Base-by-base conservation (phyloP, 2,888 invertebrate genomes). In the Volucella inanis region DNA sequence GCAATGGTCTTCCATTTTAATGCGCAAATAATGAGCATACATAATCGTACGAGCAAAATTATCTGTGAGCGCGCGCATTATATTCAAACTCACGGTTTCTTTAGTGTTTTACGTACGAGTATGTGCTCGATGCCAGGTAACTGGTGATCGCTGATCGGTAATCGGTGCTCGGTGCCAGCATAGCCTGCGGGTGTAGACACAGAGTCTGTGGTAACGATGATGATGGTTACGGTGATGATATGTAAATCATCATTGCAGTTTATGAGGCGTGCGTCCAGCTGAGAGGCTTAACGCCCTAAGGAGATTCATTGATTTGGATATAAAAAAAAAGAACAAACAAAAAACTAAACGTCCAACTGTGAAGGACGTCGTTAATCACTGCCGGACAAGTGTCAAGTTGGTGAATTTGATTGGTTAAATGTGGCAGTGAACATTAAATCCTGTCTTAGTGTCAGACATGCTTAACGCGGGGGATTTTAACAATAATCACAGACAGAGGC, bases 291-390 rank as follows among this genome's bases (percentile, higher is more conserved):
- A 67, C 41, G 41, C 45, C 52, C 61, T 61, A 55, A 84, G 84
- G 75, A 84, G 74, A 78, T 78, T 61, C 72, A 68, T 6, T 68
- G 62, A 65, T 72, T 67, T 83, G 78, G 43, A 59, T 70, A 67
- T 55, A 75, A 76, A 65, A 55, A 6, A 31, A 31, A 31, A 31
- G 6, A 31, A 31, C 4, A 22, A 22, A 22, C 4, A 22, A 22
- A 31, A 31, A 31, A 31, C 4, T 1, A 31, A 31, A 31, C 31
- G 31, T 31, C 64, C 61, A 71, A 55, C 71, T 71, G 54, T 31
- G 74, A 84, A 84, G 83, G 83, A 79, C 74, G 47, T 39, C 55
- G 79, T 84, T 80, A 84, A 84, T 84, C 84, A 75, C 45, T 39
- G 71, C 71, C 31, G 67, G 70, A 80, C 75, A 75, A 80, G 75